Conservation (phyloP, 2,113 vertebrate species). For the Alligator mississippiensis region DNA sequence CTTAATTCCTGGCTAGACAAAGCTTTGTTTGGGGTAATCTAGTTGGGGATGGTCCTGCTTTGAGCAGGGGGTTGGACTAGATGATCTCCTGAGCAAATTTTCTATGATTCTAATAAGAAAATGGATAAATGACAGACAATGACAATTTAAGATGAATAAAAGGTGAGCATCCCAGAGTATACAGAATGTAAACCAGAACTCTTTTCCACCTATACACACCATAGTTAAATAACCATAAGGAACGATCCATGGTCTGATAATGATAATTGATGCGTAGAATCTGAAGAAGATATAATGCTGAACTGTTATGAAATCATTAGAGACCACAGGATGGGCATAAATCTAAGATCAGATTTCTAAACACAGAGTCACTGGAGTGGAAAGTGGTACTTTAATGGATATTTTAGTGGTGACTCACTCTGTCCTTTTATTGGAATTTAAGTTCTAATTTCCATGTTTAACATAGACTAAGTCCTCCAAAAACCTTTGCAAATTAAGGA, state of each 20-base stretch:
- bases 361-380: neutral
- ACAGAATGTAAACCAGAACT: neutral
- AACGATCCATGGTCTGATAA: neutral
- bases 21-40: too few species aligned
- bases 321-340: neutral
- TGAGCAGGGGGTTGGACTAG: too few species aligned
- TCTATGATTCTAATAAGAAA: neutral
- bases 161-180: neutral
- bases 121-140: neutral
- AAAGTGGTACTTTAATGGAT: neutral
- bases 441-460: neutral
- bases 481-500: neutral
- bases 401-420: neutral
- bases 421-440: neutral
- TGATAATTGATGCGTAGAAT: neutral
- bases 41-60: too few species aligned
- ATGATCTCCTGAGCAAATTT: too few species aligned
- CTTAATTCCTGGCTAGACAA: too few species aligned
- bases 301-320: slow-evolving; percentile 12
- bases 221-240: neutral
- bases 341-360: slow-evolving; percentile 6
- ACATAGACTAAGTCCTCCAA: slow-evolving; percentile 1
- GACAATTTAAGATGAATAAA: neutral
- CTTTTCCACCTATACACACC: accelerated
- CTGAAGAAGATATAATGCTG: neutral